Evolutionary conservation across 2,797 vertebrate genomes (phyloP), one percentile per base, ranked within the genome.

Genomic region (Dallia pectoralis): DNA sequence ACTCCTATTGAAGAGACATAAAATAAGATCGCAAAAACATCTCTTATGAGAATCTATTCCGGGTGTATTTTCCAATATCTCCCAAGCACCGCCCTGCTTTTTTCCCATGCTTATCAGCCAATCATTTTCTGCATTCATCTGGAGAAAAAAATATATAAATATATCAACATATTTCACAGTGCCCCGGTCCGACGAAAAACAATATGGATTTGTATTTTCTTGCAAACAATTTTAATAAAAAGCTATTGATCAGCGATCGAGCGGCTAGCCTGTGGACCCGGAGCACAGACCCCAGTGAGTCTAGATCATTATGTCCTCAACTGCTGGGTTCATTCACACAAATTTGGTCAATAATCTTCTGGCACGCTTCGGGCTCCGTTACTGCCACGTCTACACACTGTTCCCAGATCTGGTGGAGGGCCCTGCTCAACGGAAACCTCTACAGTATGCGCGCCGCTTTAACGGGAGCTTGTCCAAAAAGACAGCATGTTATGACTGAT

Each of bases 171-270:
- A 87, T 91, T 91, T 91, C 89, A 90, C 89, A 87, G 18, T 63
- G 81, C 69, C 69, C 81, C 82, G 74, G 85, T 87, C 84, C 74
- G 75, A 90, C 88, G 88, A 86, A 92, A 91, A 93, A 92, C 91
- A 91, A 87, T 91, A 94, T 94, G 89, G 93, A 94, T 94, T 93
- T 94, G 92, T 91, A 92, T 93, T 91, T 90, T 91, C 90, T 90
- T 80, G 87, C 90, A 91, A 93, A 93, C 91, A 91, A 93, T 94
- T 94, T 94, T 94, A 95, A 94, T 94, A 94, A 94, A 94, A 94
- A 93, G 91, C 84, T 91, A 94, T 95, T 84, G 94, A 95, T 93
- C 85, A 86, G 80, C 80, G 83, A 93, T 93, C 78, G 92, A 93
- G 91, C 82, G 81, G 79, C 81, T 82, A 82, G 90, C 89, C 91